Evolutionary conservation across 2,797 vertebrate species (phyloP).

Genomic region (Eremophila alpestris): DNA sequence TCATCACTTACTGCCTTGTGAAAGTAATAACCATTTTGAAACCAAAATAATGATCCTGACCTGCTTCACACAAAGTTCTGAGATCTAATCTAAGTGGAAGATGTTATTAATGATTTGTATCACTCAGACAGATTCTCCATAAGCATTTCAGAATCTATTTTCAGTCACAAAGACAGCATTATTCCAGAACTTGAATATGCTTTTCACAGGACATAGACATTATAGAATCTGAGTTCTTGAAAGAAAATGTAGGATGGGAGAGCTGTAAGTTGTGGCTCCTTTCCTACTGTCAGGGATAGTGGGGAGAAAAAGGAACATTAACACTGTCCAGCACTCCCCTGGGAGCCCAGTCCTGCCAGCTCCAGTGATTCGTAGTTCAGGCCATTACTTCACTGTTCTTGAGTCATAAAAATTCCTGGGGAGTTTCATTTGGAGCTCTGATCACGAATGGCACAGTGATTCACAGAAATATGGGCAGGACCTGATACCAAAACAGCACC

Average conservation of each 20-base stretch:
- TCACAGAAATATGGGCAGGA: constrained; percentile 34
- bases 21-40: not conserved
- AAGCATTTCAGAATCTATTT: not conserved
- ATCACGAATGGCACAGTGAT: constrained; percentile 56
- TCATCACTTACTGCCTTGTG: not conserved
- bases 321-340: not conserved
- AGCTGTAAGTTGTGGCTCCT: not conserved
- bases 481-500: constrained; percentile 19
- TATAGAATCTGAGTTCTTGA: not conserved
- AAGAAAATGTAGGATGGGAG: not conserved
- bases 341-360: constrained; percentile 42
- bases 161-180: not conserved
- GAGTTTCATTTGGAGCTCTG: constrained; percentile 54
- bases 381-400: constrained; percentile 49
- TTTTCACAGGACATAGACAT: not conserved
- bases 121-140: not conserved
- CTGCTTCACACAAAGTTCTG: not conserved
- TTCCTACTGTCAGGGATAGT: not conserved
- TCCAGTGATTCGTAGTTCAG: constrained; percentile 32
- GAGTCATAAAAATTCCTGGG: constrained; percentile 63
- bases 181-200: not conserved
- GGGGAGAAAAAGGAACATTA: not conserved
- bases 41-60: not conserved
- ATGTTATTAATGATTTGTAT: constrained; percentile 5
- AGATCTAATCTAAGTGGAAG: constrained; percentile 10